Base-by-base conservation (phyloP, 2,113 vertebrate genomes). In the Crocuta crocuta region DNA sequence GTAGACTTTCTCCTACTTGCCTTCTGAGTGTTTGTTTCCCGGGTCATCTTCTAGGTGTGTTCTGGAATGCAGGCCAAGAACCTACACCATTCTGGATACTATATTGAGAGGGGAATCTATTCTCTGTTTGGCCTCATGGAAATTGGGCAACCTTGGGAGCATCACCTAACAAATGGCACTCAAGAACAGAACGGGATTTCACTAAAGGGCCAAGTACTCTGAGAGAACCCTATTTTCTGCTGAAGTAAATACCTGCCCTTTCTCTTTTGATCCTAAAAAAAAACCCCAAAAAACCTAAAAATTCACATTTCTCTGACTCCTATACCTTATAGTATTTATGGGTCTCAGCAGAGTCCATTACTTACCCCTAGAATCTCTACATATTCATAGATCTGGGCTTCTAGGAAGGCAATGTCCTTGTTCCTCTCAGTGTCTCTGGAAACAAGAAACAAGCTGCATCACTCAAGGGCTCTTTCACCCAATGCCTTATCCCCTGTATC, bases 331-430 rank as follows among this genome's bases (percentile, higher is more conserved):
- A 94, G 50, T 43, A 24, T 33, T 83, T 50, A 55, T 0, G 68
- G 70, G 39, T 39, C n/a, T 24, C 19, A 50, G 63, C 23, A 91
- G 85, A 97, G 35, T 55, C 26, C 74, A 94, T 97, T 85, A 94
- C 99, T 99, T 97, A 99, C 99, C 99, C 99, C 99, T 9, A 99
- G 99, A 97, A 99, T 99, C 98, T 99, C 99, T 87, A 99, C 99
- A 0, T 99, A 99, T 74, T 99, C 99, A 13, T 99, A 99, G 95
- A 99, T 99, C 98, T 99, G 99, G 95, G 99, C 99, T 98, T 99
- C 99, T 83, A 99, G 99, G 98, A 99, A 99, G 3, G 98, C 99
- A 31, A 99, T 99, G 95, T 99, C 99, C 98, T 99, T 99, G 98
- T 99, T 99, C 33, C 99, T 99, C 97, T 99, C 99, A 0, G 99